Evolutionary conservation across 2,888 invertebrate species (phyloP).

Genomic region (Reticulitermes lucifugus): DNA sequence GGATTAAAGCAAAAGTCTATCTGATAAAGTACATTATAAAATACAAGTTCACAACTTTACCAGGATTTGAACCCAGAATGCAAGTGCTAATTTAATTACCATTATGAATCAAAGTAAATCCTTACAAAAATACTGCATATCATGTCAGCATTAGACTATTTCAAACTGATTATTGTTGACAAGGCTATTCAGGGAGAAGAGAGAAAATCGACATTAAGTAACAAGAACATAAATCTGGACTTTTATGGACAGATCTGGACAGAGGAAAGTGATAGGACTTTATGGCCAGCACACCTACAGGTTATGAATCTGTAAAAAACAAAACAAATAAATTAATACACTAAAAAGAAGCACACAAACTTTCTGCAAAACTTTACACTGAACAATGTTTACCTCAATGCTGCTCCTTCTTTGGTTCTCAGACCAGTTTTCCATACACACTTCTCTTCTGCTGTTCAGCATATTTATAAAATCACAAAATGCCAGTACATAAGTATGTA

Average conservation of each 20-base stretch:
- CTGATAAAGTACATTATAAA: too few species aligned
- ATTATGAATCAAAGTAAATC: too few species aligned
- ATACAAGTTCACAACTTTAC: too few species aligned
- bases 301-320: slow-evolving; percentile 51
- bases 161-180: background rate
- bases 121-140: background rate
- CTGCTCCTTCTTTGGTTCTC: too few species aligned
- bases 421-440: background rate
- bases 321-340: slow-evolving; percentile 52
- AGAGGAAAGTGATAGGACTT: background rate
- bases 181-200: slow-evolving; percentile 2
- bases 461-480: background rate
- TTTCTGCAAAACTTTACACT: background rate
- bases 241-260: background rate
- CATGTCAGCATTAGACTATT: background rate
- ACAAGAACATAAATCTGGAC: background rate
- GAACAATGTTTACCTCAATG: background rate
- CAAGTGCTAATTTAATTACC: too few species aligned
- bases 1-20: too few species aligned
- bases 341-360: slow-evolving; percentile 45
- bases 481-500: too few species aligned
- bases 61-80: too few species aligned
- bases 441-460: background rate
- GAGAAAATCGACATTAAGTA: background rate
- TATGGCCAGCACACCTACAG: slow-evolving; percentile 25